Percentiles rank a stretch among this genome's conserved stretches.
phyloP scores from a whole-genome alignment of 2,888 invertebrate species.

The Boloria selene region DNA sequence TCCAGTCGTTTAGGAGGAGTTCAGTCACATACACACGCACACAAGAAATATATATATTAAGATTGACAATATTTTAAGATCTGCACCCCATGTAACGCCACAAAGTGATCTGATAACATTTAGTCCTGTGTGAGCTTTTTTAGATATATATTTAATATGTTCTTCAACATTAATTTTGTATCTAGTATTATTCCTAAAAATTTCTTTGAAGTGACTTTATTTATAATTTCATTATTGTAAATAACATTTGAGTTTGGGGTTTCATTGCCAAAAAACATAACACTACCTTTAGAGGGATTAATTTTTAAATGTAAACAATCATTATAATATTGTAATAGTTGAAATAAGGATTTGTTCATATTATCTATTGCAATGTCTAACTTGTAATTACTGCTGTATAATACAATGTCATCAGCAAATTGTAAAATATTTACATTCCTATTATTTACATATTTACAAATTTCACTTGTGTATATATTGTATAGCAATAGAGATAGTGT shows the following conservation, averaged over 20 bases:
- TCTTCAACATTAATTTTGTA: slow-evolving; percentile 25
- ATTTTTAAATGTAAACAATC: too few species aligned
- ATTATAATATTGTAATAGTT: too few species aligned
- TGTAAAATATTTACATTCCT: slow-evolving; percentile 31
- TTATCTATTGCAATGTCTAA: too few species aligned
- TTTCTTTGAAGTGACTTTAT: slow-evolving; percentile 1
- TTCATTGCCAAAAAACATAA: slow-evolving; percentile 12
- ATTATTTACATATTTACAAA: slow-evolving; percentile 28
- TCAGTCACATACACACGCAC: too few species aligned
- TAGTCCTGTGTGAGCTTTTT: slow-evolving; percentile 18
- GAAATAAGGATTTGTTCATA: too few species aligned
- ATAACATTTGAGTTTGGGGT: not conserved
- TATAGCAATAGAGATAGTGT: slow-evolving; percentile 28
- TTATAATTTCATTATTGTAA: not conserved
- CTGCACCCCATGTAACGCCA: slow-evolving; percentile 26
- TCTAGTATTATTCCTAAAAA: slow-evolving; percentile 17
- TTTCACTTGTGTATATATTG: slow-evolving; percentile 28
- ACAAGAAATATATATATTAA: too few species aligned
- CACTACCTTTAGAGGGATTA: slow-evolving; percentile 19
- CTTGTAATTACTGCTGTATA: slow-evolving; percentile 19
- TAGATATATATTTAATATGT: slow-evolving; percentile 25
- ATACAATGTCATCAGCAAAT: slow-evolving; percentile 29
- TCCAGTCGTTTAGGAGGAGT: too few species aligned
- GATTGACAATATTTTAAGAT: slow-evolving; percentile 32
- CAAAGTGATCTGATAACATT: slow-evolving; percentile 27